These are phyloP conservation scores for Coecobrya sp. DNA, from an alignment of 2,888 invertebrate genomes.

Conservation along the genomic window DNA sequence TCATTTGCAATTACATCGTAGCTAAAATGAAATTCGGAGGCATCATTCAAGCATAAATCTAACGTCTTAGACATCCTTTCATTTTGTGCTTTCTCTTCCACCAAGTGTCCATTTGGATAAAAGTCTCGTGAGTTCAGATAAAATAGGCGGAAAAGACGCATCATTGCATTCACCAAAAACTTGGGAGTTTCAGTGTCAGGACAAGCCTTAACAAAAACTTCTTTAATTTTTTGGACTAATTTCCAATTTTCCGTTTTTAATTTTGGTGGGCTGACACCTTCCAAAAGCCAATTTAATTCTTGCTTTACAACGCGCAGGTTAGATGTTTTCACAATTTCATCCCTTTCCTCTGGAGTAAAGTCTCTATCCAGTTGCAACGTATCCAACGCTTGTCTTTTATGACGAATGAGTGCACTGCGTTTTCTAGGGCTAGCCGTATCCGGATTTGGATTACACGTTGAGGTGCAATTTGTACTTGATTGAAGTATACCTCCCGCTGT, in stretches of 20 bases:
- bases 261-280: slow-evolving; percentile 48
- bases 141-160: slow-evolving; percentile 80
- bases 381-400: slow-evolving; percentile 36
- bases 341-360: slow-evolving; percentile 39
- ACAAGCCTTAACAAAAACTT: slow-evolving; percentile 75
- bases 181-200: slow-evolving; percentile 69
- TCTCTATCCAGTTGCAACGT: slow-evolving; percentile 23
- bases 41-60: slow-evolving; percentile 69
- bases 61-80: slow-evolving; percentile 62
- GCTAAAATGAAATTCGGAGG: slow-evolving; percentile 25
- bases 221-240: slow-evolving; percentile 67
- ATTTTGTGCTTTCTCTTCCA: slow-evolving; percentile 73
- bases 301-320: slow-evolving; percentile 75
- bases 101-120: slow-evolving; percentile 69
- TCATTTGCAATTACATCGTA: slow-evolving; percentile 29
- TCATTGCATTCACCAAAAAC: slow-evolving; percentile 76
- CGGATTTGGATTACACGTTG: not conserved
- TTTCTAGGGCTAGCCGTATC: not conserved
- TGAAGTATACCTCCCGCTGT: slow-evolving; percentile 57
- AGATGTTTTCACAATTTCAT: slow-evolving; percentile 65
- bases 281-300: slow-evolving; percentile 73
- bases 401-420: slow-evolving; percentile 26
- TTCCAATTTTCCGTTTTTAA: slow-evolving; percentile 58
- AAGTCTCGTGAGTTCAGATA: slow-evolving; percentile 77
- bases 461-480: slow-evolving; percentile 16